A percentile compares a stretch with the other conserved stretches of the same genome.
phyloP scores from a whole-genome alignment of 2,888 invertebrate genomes.

The Lordiphosa andalusiaca region DNA sequence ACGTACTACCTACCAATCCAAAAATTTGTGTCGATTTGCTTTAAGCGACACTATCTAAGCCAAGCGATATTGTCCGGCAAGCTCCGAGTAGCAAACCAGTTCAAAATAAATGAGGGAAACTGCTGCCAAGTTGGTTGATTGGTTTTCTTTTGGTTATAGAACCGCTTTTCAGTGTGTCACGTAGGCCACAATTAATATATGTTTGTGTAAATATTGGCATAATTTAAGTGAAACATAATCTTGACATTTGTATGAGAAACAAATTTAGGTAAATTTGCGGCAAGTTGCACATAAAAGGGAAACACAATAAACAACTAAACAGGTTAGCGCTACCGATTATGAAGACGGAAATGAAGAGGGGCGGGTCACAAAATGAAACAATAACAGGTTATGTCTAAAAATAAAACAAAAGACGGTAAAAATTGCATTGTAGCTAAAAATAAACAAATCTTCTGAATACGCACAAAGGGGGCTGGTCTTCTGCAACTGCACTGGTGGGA shows the following conservation, averaged over 20 bases:
- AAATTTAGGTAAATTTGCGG: constrained; percentile 6
- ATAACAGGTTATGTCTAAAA: constrained; percentile 56
- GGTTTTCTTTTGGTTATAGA: constrained; percentile 39
- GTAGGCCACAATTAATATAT: constrained; percentile 45
- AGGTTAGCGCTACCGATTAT: too few relatives aligned
- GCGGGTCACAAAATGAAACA: constrained; percentile 35
- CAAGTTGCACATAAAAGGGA: too few relatives aligned
- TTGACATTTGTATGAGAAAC: constrained; percentile 34
- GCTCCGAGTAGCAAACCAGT: constrained; percentile 21
- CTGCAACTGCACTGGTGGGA: neutral
- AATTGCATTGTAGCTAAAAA: constrained; percentile 44
- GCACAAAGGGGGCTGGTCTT: constrained; percentile 1
- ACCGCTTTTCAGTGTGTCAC: constrained; percentile 53
- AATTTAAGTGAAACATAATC: constrained; percentile 34
- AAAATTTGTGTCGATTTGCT: neutral
- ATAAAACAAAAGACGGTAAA: constrained; percentile 25
- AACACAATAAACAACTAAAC: neutral
- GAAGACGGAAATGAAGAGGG: too few relatives aligned
- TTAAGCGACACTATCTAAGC: constrained; percentile 2
- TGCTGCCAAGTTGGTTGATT: constrained; percentile 11
- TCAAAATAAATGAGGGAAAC: constrained; percentile 40
- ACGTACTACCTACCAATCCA: constrained; percentile 40
- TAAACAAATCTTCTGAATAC: constrained; percentile 27
- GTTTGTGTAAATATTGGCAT: constrained; percentile 25
- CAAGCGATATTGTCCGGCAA: constrained; percentile 12